Evolutionary conservation across 2,113 vertebrate species (phyloP), one percentile per base, ranked within the genome.

Genomic region (Micromys minutus): DNA sequence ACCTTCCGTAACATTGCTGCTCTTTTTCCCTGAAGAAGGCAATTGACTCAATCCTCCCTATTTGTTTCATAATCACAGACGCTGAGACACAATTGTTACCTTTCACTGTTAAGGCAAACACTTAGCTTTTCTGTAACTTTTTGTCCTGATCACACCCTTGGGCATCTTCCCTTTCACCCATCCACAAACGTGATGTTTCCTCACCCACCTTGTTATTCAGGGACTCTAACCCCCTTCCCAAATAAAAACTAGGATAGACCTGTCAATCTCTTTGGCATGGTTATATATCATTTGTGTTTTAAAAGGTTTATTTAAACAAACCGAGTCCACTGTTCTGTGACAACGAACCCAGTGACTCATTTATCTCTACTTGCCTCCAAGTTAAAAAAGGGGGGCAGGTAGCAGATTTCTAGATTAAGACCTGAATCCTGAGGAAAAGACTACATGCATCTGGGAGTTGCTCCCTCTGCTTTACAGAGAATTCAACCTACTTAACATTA

Each of bases 401-500:
- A 11, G 50, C n/a, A n/a, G 50, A 9, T 93, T 96, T 72, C 93
- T 90, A 45, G 63, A 67, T 47, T 75, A 94, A 97, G 93, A 13
- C 76, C 13, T 83, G 93, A 97, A 94, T 21, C 89, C 50, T 80
- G 79, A 90, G 85, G 42, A 79, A 91, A 85, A 96, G 75, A 88
- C 80, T 36, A 61, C 69, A 90, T 83, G 65, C 87, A 52, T 93
- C 86, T 71, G 26, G 81, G 80, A 94, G 57, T 34, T 80, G n/a
- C 80, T 92, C 52, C 84, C 31, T 91, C 77, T 95, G 57, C 72
- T 95, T 89, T 91, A 90, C 90, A 87, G 4, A 92, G 87, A 96
- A 92, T 87, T 97, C 93, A 89, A 79, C 65, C 52, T 72, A 94
- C 69, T 94, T 96, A 93, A 94, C 87, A 93, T 96, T 97, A 94